These are phyloP conservation scores for Echeneis naucrates DNA, from an alignment of 2,797 vertebrate genomes.

Conservation along the genomic window DNA sequence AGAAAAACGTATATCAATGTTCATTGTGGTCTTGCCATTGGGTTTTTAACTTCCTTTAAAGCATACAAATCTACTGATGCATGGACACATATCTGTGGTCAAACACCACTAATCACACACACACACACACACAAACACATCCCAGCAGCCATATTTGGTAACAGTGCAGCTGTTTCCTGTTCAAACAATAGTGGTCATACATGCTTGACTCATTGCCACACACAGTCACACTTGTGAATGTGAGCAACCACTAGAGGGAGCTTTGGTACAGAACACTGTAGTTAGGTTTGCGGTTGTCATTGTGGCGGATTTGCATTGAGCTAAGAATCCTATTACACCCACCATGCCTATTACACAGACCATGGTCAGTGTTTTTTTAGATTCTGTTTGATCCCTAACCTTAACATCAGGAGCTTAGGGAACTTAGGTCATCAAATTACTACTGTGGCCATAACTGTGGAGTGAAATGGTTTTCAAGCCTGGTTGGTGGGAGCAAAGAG, in stretches of 20 bases:
- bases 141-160: slow-evolving; percentile 13
- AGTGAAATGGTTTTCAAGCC: background rate
- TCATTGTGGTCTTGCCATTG: no score
- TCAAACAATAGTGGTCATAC: slow-evolving; percentile 11
- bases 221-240: background rate
- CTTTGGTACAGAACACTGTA: slow-evolving; percentile 14
- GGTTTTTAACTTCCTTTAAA: no score
- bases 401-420: background rate
- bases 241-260: slow-evolving; percentile 60
- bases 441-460: background rate
- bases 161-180: slow-evolving; percentile 71
- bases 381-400: background rate
- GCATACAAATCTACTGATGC: background rate
- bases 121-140: background rate
- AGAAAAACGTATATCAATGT: background rate
- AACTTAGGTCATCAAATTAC: background rate
- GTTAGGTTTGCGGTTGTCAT: background rate
- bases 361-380: slow-evolving; percentile 1
- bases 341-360: no score
- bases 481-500: no score
- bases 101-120: no score
- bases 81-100: slow-evolving; percentile 24
- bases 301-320: background rate
- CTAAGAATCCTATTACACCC: background rate
- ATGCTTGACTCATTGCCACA: background rate